Percentiles rank a stretch among this genome's conserved stretches.
phyloP scores from a whole-genome alignment of 1,140 invertebrate species.

The Halyomorpha halys region DNA sequence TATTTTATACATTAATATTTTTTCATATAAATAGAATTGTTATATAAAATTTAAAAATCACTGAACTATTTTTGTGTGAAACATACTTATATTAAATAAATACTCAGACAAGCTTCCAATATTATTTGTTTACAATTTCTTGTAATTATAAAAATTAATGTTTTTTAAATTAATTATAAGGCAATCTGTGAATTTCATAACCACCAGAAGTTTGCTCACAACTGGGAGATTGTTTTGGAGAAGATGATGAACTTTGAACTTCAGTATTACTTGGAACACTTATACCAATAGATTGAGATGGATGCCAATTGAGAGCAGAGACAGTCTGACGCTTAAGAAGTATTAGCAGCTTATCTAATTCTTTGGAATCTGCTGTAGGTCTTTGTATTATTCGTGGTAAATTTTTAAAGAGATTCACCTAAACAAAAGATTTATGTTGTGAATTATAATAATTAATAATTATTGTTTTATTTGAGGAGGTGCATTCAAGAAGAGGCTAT shows the following conservation, averaged over 20 bases:
- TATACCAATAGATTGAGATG: background rate
- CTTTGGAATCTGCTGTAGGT: background rate
- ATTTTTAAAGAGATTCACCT: slow-evolving; percentile 36
- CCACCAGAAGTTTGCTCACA: background rate
- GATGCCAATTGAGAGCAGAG: slow-evolving; percentile 15
- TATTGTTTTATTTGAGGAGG: no score
- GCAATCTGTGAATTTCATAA: slow-evolving; percentile 21
- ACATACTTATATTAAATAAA: no score
- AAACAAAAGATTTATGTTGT: background rate
- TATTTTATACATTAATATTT: no score
- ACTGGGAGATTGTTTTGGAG: background rate
- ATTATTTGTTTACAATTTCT: no score
- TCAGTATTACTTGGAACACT: background rate
- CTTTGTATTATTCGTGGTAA: slow-evolving; percentile 18
- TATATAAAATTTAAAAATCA: no score
- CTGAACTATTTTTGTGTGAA: no score
- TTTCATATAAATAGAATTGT: no score
- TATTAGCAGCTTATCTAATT: background rate
- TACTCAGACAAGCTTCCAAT: no score
- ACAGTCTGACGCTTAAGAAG: slow-evolving; percentile 19
- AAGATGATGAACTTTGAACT: background rate
- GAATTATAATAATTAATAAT: no score
- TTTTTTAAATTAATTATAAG: background rate
- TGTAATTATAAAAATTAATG: no score
- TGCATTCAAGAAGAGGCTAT: no score